These are phyloP conservation scores for Eulemur rubriventer DNA, from an alignment of 2,797 vertebrate species.

Conservation along the genomic window DNA sequence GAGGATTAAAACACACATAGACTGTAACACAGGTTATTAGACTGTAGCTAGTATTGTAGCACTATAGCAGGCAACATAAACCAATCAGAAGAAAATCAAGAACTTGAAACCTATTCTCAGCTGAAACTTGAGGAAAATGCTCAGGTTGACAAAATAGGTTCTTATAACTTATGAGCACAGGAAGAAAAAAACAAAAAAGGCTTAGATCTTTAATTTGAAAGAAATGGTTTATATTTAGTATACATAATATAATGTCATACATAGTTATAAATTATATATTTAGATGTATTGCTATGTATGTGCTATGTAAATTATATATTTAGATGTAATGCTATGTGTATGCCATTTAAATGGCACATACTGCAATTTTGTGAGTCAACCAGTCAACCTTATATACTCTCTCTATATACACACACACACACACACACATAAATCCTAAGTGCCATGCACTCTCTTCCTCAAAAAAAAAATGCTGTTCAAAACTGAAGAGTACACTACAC, in stretches of 20 bases:
- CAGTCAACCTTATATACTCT: not conserved
- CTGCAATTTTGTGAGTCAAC: not conserved
- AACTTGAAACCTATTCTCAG: not conserved
- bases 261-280: not conserved
- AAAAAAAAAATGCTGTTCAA: not conserved
- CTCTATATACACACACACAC: not conserved
- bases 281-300: not conserved
- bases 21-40: not conserved
- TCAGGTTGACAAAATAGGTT: not conserved
- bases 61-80: not conserved
- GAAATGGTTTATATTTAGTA: not conserved
- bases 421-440: not conserved
- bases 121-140: not conserved
- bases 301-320: not conserved
- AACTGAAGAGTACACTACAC: not conserved
- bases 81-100: not conserved
- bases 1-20: not conserved
- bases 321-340: not conserved
- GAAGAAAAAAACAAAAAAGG: not conserved
- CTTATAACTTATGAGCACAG: not conserved
- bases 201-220: not conserved
- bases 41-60: not conserved
- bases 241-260: not conserved
- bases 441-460: not conserved
- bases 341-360: not conserved